Base-by-base conservation (phyloP, 1,140 invertebrate species). In the Psix sp. region DNA sequence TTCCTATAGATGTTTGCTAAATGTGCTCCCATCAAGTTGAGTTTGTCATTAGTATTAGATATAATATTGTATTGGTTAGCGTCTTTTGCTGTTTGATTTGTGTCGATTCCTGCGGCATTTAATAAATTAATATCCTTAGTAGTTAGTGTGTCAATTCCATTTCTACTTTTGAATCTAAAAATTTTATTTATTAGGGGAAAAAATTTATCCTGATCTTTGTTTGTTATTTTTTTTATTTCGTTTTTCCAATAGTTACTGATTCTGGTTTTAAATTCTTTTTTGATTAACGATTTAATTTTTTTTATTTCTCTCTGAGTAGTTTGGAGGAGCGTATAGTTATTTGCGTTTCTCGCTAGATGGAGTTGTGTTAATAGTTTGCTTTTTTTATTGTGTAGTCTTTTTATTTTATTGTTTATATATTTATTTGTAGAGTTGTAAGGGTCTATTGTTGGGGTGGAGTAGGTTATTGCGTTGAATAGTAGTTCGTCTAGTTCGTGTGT, bases 171-270 rank as follows among this genome's bases (percentile, higher is more conserved):
- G 3, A 18, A 48, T 33, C 45, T 39, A n/a, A 60, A 60, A 10
- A 49, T 60, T 31, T 29, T 60, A 9, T 60, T 60, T 29, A 46
- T 59, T 24, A 38, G 16, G 1, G 54, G 42, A 10, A 59, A 59
- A 11, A 59, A 36, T 3, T 46, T 46, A 3, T 9, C 24, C 0
- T 40, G 20, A 2, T 40, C 24, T 1, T 49, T 9, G 0, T 6
- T 16, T 6, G 31, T 15, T 0, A 59, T 59, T 29, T 46, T 29
- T 38, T 11, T 29, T 2, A 59, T 59, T 59, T 39, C 18, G 0
- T 59, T 26, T 3, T 3, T 4, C 42, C 56, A 59, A 17, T 39
- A 59, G 38, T 18, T 38, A 20, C 31, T 59, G 0, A 59, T 15
- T 4, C 4, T 4, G 13, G 33, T 48, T 13, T 26, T 38, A 13